Base-by-base conservation (phyloP, 2,113 vertebrate genomes). In the Fregata magnificens region DNA sequence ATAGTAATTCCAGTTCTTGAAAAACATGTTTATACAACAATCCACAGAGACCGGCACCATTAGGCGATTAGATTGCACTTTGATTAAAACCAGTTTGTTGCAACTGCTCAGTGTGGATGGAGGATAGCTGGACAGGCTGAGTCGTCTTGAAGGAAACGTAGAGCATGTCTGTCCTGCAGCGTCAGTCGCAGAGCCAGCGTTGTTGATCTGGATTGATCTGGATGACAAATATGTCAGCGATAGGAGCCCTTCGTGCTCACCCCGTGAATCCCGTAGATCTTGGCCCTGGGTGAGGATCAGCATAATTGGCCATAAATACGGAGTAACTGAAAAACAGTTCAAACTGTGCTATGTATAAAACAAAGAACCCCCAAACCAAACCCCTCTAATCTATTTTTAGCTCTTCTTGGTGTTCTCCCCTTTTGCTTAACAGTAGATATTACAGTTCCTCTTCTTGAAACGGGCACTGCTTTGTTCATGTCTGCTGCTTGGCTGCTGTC, bases 201-300 rank as follows among this genome's bases (percentile, higher is more conserved):
- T 6, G 13, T 16, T 36, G 42, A 17, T 32, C 44, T 16, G 56
- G 50, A 8, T 15, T n/a, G 40, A 21, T n/a, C 44, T 26, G 56
- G 52, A 8, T 7, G 10, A 28, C 0, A 2, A 28, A 3, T 6
- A 7, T 22, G 40, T 16, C 2, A 2, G 50, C 9, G 58, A 14
- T 16, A 3, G 63, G 79, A 69, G 25, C 36, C 61, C 16, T 34
- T 47, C 1, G 0, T n/a, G 28, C 49, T 31, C 67, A 9, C 13
- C 25, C 50, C 2, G 1, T 40, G 52, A 65, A 47, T 15, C 49
- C 49, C 0, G 11, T 14, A 40, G 44, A 5, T 71, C 65, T 29
- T 20, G 12, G 52, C 10, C 13, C 19, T 4, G n/a, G 50, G 31
- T 65, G 70, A 86, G 45, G 44, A 47, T 42, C 56, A 12, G 8